Evolutionary conservation across 2,888 invertebrate genomes (phyloP).

Genomic region (Junonia oenone): DNA sequence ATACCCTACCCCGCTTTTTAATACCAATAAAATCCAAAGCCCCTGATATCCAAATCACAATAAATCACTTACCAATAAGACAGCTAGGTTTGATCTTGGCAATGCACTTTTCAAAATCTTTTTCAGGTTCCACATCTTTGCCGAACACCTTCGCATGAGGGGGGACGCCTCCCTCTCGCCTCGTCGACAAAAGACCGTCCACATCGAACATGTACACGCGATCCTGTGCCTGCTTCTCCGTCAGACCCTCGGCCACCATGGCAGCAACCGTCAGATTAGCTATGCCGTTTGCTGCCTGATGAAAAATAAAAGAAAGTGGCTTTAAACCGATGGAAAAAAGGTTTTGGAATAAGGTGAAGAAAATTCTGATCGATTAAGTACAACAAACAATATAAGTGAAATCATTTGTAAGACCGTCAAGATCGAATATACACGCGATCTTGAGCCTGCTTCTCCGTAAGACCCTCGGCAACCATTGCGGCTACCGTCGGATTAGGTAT

Average conservation of each 20-base stretch:
- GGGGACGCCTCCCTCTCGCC: constrained; percentile 82
- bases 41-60: background rate
- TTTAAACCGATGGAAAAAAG: background rate
- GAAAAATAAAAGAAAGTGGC: background rate
- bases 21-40: too few relatives aligned
- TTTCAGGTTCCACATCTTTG: constrained; percentile 88
- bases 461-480: too few relatives aligned
- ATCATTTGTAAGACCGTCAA: too few relatives aligned
- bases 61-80: constrained; percentile 85
- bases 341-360: too few relatives aligned
- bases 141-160: constrained; percentile 86
- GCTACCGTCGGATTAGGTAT: too few relatives aligned
- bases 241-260: constrained; percentile 86
- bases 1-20: too few relatives aligned
- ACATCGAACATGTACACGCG: constrained; percentile 98
- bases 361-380: background rate
- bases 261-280: constrained; percentile 94
- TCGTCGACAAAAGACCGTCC: constrained; percentile 89
- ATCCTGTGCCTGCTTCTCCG: constrained; percentile 86
- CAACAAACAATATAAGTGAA: background rate
- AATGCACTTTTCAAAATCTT: constrained; percentile 88
- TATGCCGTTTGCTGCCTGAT: constrained; percentile 93
- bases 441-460: too few relatives aligned
- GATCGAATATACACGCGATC: too few relatives aligned
- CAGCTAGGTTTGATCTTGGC: constrained; percentile 91